phyloP scores from a whole-genome alignment of 2,888 invertebrate species.

The Scrobipalpa costella region DNA sequence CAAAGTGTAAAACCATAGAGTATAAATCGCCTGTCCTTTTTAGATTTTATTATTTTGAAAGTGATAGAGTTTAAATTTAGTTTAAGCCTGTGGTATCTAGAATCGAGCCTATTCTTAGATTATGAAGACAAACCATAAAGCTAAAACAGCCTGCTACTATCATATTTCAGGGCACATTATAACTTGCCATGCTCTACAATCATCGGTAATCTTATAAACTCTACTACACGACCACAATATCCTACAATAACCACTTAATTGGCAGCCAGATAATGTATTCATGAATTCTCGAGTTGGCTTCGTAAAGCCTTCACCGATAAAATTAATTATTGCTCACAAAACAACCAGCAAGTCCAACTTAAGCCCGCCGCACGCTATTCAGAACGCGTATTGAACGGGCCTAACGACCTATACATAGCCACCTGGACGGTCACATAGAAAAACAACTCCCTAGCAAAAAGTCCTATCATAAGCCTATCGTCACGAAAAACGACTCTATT shows the following conservation, averaged over 20 bases:
- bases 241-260: conserved; percentile 33
- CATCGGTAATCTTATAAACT: conserved; percentile 17
- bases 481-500: conserved; percentile 55
- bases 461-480: conserved; percentile 41
- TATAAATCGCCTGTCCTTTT: too few species aligned
- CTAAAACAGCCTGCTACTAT: background rate
- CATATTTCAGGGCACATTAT: background rate
- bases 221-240: conserved; percentile 13
- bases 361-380: conserved; percentile 62
- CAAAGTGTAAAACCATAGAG: too few species aligned
- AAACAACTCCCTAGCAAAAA: conserved; percentile 55
- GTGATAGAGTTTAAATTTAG: too few species aligned
- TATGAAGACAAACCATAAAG: background rate
- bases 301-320: conserved; percentile 59
- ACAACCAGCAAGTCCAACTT: conserved; percentile 55
- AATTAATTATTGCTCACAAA: conserved; percentile 62
- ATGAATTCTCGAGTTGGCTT: conserved; percentile 48
- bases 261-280: conserved; percentile 43
- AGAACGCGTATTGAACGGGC: conserved; percentile 62
- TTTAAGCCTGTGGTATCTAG: too few species aligned
- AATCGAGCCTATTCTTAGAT: too few species aligned
- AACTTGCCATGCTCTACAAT: conserved; percentile 13
- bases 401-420: conserved; percentile 77
- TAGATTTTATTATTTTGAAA: too few species aligned
- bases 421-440: conserved; percentile 80